phyloP scores from a whole-genome alignment of 2,797 vertebrate genomes.

The Bufotes viridis region DNA sequence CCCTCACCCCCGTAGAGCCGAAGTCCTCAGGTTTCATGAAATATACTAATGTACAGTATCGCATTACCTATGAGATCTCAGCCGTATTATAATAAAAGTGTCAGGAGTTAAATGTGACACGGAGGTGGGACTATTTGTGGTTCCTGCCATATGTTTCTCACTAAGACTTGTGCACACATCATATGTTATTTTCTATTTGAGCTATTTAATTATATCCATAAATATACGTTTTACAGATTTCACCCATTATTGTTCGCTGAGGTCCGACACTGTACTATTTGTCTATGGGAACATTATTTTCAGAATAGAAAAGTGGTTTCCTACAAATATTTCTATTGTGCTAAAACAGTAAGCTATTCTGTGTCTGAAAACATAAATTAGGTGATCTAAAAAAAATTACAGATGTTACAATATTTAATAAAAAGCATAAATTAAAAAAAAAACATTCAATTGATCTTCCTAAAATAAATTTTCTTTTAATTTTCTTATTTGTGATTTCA shows the following conservation, averaged over 20 bases:
- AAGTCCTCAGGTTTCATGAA: constrained; percentile 10
- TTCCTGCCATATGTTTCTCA: constrained; percentile 54
- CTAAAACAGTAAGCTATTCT: background rate
- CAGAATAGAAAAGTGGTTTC: background rate
- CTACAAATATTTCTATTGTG: constrained; percentile 1
- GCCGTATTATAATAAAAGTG: constrained; percentile 46
- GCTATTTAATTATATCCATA: constrained; percentile 65
- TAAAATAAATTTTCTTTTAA: background rate
- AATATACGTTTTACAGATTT: constrained; percentile 66
- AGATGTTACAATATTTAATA: background rate
- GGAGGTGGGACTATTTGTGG: constrained; percentile 39
- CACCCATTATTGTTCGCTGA: constrained; percentile 27
- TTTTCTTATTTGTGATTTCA: background rate
- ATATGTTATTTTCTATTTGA: constrained; percentile 59
- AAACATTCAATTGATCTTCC: background rate
- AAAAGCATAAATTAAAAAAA: background rate
- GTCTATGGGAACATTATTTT: constrained; percentile 1
- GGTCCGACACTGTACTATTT: constrained; percentile 60
- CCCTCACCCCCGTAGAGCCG: background rate
- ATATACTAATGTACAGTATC: constrained; percentile 26
- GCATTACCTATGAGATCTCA: constrained; percentile 55
- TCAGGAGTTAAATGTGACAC: constrained; percentile 33
- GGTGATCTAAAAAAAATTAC: background rate
- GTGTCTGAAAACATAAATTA: background rate
- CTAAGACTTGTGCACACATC: constrained; percentile 16